Percentiles rank a stretch among this genome's conserved stretches.
Conservation (phyloP, 1,140 invertebrate genomes). For the Babylonia areolata region DNA sequence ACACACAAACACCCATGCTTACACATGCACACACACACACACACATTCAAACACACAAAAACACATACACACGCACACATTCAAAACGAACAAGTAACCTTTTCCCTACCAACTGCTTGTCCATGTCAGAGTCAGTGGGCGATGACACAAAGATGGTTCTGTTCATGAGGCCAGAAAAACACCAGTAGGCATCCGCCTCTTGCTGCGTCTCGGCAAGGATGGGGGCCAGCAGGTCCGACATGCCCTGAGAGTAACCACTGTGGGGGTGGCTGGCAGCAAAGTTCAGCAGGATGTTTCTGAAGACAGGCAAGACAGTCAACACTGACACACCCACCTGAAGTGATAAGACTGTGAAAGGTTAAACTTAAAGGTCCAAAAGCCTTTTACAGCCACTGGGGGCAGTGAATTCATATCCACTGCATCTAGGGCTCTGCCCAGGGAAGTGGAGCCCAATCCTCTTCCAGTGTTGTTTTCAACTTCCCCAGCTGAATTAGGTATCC, state of each 20-base stretch:
- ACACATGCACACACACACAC: too few relatives aligned
- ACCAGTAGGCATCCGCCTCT: constrained; percentile 95
- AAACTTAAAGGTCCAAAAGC: too few relatives aligned
- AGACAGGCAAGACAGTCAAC: constrained; percentile 50
- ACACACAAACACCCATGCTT: too few relatives aligned
- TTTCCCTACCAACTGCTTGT: constrained; percentile 86
- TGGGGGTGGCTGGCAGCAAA: constrained; percentile 92
- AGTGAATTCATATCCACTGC: too few relatives aligned
- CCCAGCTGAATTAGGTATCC: too few relatives aligned
- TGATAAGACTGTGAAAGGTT: too few relatives aligned
- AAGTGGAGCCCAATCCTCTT: too few relatives aligned
- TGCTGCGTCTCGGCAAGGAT: constrained; percentile 90
- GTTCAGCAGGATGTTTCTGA: constrained; percentile 90
- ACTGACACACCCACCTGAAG: not conserved
- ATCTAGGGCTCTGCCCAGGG: too few relatives aligned
- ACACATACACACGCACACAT: too few relatives aligned
- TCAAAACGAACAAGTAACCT: not conserved
- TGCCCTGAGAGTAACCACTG: constrained; percentile 88
- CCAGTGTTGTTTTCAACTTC: too few relatives aligned
- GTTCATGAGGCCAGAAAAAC: constrained; percentile 95
- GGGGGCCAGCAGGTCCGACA: constrained; percentile 94
- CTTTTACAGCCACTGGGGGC: too few relatives aligned
- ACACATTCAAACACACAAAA: too few relatives aligned
- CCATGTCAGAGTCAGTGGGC: constrained; percentile 95
- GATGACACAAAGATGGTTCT: constrained; percentile 91